These are phyloP conservation scores for Melieria crassipennis DNA, from an alignment of 2,888 invertebrate species.

Conservation along the genomic window DNA sequence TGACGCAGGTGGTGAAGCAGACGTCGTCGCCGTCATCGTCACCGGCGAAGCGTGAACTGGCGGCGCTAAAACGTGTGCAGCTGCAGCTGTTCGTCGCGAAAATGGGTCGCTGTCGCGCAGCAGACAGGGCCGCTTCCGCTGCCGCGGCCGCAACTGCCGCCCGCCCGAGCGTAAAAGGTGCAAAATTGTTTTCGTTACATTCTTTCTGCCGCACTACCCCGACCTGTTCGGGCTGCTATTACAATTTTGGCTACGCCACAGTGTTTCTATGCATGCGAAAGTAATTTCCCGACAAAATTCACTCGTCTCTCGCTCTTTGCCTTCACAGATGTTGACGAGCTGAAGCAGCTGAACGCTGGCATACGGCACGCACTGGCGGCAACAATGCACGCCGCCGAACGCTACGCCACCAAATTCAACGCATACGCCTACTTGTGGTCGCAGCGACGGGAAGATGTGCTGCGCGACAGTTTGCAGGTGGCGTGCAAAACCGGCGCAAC, in stretches of 20 bases:
- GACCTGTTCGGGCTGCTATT: too few species aligned
- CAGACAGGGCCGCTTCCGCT: neutral
- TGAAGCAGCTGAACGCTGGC: slow-evolving; percentile 49
- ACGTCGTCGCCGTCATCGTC: slow-evolving; percentile 10
- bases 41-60: slow-evolving; percentile 10
- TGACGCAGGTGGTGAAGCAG: neutral
- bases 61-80: slow-evolving; percentile 16
- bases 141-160: neutral
- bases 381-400: slow-evolving; percentile 52
- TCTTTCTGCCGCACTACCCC: neutral
- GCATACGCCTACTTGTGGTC: slow-evolving; percentile 58
- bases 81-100: neutral
- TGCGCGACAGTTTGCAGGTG: slow-evolving; percentile 49
- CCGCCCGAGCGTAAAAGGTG: neutral
- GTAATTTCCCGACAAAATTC: slow-evolving; percentile 13
- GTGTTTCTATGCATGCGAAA: neutral
- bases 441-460: slow-evolving; percentile 51
- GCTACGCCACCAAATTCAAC: slow-evolving; percentile 57
- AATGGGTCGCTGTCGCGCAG: slow-evolving; percentile 2
- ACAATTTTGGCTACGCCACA: neutral
- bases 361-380: slow-evolving; percentile 50
- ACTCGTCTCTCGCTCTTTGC: neutral
- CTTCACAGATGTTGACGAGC: slow-evolving; percentile 38
- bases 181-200: neutral
- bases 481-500: slow-evolving; percentile 45